Percentiles rank a stretch among this genome's conserved stretches.
phyloP scores from a whole-genome alignment of 2,888 invertebrate species.

The Zaprionus lineosus region DNA sequence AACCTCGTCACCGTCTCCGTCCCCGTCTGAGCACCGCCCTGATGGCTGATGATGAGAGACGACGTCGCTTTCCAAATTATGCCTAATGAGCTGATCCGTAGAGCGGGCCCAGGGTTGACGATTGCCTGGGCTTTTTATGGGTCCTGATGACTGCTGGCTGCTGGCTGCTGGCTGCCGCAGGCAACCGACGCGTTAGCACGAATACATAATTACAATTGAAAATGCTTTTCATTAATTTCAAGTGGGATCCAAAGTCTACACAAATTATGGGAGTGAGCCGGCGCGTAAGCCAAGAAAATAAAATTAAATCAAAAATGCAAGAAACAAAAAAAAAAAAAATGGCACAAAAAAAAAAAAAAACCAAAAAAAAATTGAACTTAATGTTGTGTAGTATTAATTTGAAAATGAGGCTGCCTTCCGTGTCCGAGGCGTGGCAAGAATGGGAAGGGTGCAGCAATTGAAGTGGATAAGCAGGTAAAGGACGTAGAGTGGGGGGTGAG shows the following conservation, averaged over 20 bases:
- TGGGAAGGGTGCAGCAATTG: neutral
- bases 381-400: constrained; percentile 47
- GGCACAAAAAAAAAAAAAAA: neutral
- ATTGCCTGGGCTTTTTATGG: neutral
- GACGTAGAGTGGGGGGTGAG: constrained; percentile 1
- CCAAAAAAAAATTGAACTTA: constrained; percentile 31
- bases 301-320: neutral
- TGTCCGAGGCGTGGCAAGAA: neutral
- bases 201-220: constrained; percentile 76
- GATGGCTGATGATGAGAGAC: constrained; percentile 22
- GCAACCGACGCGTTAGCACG: constrained; percentile 61
- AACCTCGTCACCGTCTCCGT: too few relatives aligned
- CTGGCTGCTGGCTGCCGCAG: constrained; percentile 38
- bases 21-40: constrained; percentile 10
- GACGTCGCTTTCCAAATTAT: constrained; percentile 51
- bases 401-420: constrained; percentile 4
- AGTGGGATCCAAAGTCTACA: constrained; percentile 55
- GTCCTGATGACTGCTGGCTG: constrained; percentile 39
- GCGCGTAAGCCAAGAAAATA: neutral
- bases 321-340: neutral
- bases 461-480: neutral
- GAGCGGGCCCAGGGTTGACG: constrained; percentile 5
- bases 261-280: neutral
- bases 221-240: constrained; percentile 75
- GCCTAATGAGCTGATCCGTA: constrained; percentile 66